Evolutionary conservation across 2,888 invertebrate species (phyloP), one percentile per base, ranked within the genome.

Genomic region (Agrotis clavis): DNA sequence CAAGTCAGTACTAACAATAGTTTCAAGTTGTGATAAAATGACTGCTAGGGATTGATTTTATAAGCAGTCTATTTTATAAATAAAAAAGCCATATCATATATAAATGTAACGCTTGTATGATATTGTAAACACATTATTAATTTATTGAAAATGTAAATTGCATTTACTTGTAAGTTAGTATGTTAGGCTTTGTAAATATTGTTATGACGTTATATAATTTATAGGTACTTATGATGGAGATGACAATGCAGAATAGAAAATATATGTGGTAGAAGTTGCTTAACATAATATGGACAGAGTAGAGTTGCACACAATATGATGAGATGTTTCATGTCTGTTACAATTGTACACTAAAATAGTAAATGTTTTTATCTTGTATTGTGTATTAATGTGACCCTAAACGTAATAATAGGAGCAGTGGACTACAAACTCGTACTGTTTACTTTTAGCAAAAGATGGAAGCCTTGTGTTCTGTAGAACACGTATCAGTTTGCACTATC

Each of bases 141-240:
- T 96, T 96, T 95, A 96, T 96, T 96, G 89, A 89, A 90, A 90
- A 93, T 96, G 96, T 96, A 96, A 92, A 96, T 96, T 95, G 94
- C 95, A 95, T 95, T 94, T 94, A 95, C 90, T 90, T 90, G 94
- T 96, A 96, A 96, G 96, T 93, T 96, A 96, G 95, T 90, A 92
- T 84, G 84, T 91, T 96, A 96, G 95, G 96, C 96, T 96, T 96
- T 96, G 96, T 96, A 96, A 94, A 96, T 96, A 96, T 96, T 96
- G 96, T 96, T 96, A 96, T 91, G 94, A 95, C 93, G 96, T 96
- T 96, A 96, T 95, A 96, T 96, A 96, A 96, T 96, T 96, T 96
- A 96, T 96, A 96, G 96, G 94, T 95, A 92, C 88, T 63, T 90
- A 87, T 89, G 92, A 92, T 94, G 94, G 92, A 91, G 91, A 91